These are phyloP conservation scores for Fopius arisanus DNA, from an alignment of 1,140 invertebrate genomes.

Conservation along the genomic window DNA sequence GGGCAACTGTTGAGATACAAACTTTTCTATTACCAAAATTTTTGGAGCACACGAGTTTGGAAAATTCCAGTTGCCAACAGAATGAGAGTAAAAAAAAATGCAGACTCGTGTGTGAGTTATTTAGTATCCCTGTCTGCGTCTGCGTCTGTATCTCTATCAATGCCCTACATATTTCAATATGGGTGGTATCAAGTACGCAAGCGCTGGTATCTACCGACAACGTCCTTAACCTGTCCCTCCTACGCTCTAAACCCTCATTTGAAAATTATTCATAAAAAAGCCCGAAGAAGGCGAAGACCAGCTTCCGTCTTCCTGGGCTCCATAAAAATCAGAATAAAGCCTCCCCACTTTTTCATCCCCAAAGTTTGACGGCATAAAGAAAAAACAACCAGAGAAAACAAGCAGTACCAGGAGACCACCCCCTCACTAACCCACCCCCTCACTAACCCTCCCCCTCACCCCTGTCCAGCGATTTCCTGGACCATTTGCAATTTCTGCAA, in stretches of 20 bases:
- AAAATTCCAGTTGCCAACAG: background rate
- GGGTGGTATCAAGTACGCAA: background rate
- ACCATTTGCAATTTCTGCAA: too few relatives aligned
- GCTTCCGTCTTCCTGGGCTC: background rate
- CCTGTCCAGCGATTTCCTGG: too few relatives aligned
- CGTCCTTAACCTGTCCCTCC: slow-evolving; percentile 12
- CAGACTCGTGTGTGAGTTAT: background rate
- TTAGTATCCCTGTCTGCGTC: slow-evolving; percentile 8
- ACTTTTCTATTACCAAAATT: slow-evolving; percentile 7
- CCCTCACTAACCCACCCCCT: too few relatives aligned
- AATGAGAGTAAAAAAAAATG: slow-evolving; percentile 6
- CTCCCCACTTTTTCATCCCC: background rate
- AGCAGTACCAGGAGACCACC: too few relatives aligned
- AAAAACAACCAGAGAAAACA: background rate
- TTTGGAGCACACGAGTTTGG: background rate
- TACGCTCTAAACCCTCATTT: background rate
- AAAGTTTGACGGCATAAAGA: background rate
- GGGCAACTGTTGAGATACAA: background rate
- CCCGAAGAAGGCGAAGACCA: background rate
- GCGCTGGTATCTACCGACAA: slow-evolving; percentile 7
- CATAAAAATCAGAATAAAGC: background rate
- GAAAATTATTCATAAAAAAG: slow-evolving; percentile 7
- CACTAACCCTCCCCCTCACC: too few relatives aligned
- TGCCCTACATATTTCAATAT: slow-evolving; percentile 21
- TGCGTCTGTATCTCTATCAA: slow-evolving; percentile 20